Evolutionary conservation across 2,888 invertebrate genomes (phyloP), one percentile per base, ranked within the genome.

Genomic region (Aplocera efformata): DNA sequence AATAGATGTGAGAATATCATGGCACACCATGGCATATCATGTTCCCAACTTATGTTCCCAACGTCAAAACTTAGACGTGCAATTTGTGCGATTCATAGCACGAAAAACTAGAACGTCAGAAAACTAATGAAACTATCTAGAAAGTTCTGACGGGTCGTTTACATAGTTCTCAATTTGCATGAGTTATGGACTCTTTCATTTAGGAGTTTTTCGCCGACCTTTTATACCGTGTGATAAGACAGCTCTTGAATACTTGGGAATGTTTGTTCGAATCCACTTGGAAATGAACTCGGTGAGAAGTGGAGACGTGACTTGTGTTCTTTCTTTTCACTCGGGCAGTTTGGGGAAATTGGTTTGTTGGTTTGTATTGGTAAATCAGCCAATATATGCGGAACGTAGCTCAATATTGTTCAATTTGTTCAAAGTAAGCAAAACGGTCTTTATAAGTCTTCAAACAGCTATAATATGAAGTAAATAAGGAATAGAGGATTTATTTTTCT

Each of bases 121-220:
- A 56, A 63, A 61, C 53, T 56, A 57, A 59, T 58, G 54, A 48
- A 60, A 64, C 58, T 64, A 60, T 56, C 53, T 48, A 22, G 46
- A 38, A 55, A 64, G 55, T 62, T 60, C n/a, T 48, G 50, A 53
- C 49, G 54, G 50, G 46, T 60, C 63, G 61, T 64, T 65, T 69
- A 62, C 61, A 58, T 58, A 67, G 57, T 63, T 56, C 51, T 48
- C 60, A 62, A 70, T 74, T 72, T 72, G 66, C 71, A 71, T 72
- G 69, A 76, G 68, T 72, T 75, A 74, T 72, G 51, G 57, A 54
- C 50, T 48, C 56, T 67, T 53, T 60, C 61, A 58, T 57, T 54
- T 53, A 56, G 44, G 47, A 42, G 61, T 67, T 68, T 56, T 71
- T 66, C 40, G 51, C 35, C 34, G 46, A 47, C 50, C 50, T 54